Base-by-base conservation (phyloP, 2,797 vertebrate genomes). In the Emys orbicularis region DNA sequence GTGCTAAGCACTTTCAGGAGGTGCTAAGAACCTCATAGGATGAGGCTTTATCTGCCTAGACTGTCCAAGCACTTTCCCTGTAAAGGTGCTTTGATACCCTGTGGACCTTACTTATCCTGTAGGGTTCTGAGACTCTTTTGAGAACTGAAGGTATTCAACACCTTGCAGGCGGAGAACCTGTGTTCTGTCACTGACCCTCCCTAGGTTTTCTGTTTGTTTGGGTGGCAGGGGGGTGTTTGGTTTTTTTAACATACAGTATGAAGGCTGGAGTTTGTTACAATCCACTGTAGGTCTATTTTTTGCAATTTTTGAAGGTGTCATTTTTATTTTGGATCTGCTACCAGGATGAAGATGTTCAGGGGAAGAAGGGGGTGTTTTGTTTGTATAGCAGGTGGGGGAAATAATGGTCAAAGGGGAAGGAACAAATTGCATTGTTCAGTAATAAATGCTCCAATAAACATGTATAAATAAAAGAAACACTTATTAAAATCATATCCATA, bases 41-140 rank as follows among this genome's bases (percentile, higher is more conserved):
- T 85, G 44, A 84, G 77, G 29, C 3, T 18, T 81, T 81, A 15
- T 83, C 91, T 87, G 41, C 37, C 12, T 90, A 83, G 47, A 49
- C 91, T 87, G 2, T 89, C 44, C 81, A 88, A 34, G 90, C 90
- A 54, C 9, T 83, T 91, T 76, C 34, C 19, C 68, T 91, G 37
- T 53, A 21, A 21, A 90, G 87, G 4, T 87, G 86, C 61, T 79
- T 50, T 12, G 52, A 93, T 79, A 34, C 6, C 21, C 81, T 91
- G 81, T 25, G 77, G 25, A 61, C 29, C 50, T 1, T 84, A 25
- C 54, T 1, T 84, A 29, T 91, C 50, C 1, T 5, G 50, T 47
- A n/a, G 57, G 77, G 90, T 27, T 57, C 80, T 82, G 80, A 91
- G 84, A 77, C 54, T 16, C 50, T 87, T 82, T 86, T 82, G 52